These are phyloP conservation scores for Lasioglossum marginatum DNA, from an alignment of 2,888 invertebrate species.

Conservation along the genomic window DNA sequence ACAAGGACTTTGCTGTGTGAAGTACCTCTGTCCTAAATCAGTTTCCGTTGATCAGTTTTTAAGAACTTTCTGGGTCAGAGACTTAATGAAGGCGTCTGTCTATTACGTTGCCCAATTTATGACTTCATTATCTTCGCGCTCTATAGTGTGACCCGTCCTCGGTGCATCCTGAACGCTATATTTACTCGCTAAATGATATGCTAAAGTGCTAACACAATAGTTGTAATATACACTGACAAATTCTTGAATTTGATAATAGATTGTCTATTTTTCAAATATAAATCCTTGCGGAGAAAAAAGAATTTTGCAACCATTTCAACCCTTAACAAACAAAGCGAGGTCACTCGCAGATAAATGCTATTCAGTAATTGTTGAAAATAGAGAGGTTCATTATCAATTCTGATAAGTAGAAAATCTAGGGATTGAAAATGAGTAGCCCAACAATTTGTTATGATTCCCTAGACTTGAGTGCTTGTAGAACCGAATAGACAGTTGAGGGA, in stretches of 20 bases:
- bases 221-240: not conserved
- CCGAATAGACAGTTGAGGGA: not conserved
- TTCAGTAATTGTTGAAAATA: not conserved
- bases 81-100: not conserved
- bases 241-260: not conserved
- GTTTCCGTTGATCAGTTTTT: constrained; percentile 10
- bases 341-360: not conserved
- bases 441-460: not conserved
- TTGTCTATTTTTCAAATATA: not conserved
- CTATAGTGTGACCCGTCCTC: not conserved
- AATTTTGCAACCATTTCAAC: not conserved
- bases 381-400: too few relatives aligned
- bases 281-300: not conserved
- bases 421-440: not conserved
- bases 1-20: not conserved
- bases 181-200: not conserved
- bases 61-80: constrained; percentile 6
- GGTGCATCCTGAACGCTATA: not conserved
- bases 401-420: not conserved
- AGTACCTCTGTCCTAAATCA: not conserved
- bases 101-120: constrained; percentile 12
- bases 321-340: not conserved
- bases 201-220: not conserved
- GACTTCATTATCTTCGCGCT: not conserved
- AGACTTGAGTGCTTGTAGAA: not conserved